phyloP scores from a whole-genome alignment of 2,113 vertebrate genomes.

The Cranoglanis bouderius region DNA sequence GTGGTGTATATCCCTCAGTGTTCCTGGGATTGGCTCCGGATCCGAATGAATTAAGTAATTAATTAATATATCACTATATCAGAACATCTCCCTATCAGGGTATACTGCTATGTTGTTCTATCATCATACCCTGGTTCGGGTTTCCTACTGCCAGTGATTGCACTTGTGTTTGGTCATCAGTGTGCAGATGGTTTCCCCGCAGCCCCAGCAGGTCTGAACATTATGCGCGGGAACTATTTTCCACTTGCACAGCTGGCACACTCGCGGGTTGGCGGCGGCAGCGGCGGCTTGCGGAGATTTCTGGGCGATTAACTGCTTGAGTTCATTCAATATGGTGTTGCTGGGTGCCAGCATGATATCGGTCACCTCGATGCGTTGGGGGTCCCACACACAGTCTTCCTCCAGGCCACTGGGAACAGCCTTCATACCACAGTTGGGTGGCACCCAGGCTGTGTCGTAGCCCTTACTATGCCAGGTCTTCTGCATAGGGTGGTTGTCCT shows the following conservation, averaged over 20 bases:
- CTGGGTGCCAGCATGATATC: conserved; percentile 60
- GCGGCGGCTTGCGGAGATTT: not conserved
- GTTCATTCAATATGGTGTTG: conserved; percentile 39
- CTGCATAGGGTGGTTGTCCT: conserved; percentile 61
- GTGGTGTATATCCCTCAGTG: not conserved
- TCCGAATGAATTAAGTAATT: not conserved
- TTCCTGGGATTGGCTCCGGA: not conserved
- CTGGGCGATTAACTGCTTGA: conserved; percentile 55
- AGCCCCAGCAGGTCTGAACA: conserved; percentile 65
- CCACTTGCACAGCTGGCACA: conserved; percentile 62
- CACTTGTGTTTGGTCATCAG: conserved; percentile 63
- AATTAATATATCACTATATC: not conserved
- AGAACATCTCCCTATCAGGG: not conserved
- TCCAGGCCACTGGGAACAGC: conserved; percentile 66
- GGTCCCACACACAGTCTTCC: conserved; percentile 74
- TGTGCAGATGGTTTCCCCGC: conserved; percentile 64
- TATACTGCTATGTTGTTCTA: not conserved
- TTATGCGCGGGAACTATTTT: conserved; percentile 55
- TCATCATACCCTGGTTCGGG: not conserved
- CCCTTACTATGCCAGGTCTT: conserved; percentile 56
- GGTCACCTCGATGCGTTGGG: conserved; percentile 60
- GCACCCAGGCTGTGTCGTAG: conserved; percentile 72
- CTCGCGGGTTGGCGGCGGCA: not conserved
- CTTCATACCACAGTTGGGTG: conserved; percentile 62
- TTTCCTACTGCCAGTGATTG: not conserved